Conservation (phyloP, 2,797 vertebrate species). For the Hirundo rustica region DNA sequence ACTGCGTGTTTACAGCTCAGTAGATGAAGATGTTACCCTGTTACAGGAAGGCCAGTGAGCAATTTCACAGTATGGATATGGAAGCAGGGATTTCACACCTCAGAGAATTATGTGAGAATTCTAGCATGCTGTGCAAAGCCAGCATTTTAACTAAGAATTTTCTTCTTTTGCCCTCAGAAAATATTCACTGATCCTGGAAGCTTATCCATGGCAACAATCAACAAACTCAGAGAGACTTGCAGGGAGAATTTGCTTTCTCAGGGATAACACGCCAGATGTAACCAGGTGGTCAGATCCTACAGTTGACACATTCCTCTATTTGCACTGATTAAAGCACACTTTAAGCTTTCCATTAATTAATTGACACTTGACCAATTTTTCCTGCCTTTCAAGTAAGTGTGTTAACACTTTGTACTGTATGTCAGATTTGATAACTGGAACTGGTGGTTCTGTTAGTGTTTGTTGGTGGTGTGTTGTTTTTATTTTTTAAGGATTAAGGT, state of each 20-base stretch:
- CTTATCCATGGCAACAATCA: slow-evolving; percentile 82
- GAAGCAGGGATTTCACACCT: background rate
- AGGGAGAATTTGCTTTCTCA: slow-evolving; percentile 77
- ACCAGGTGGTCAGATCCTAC: background rate
- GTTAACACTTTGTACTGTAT: slow-evolving; percentile 39
- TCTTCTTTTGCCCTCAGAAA: slow-evolving; percentile 71
- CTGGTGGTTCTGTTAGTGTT: background rate
- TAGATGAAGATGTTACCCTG: background rate
- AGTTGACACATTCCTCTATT: slow-evolving; percentile 71
- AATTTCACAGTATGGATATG: background rate
- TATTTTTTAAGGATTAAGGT: background rate
- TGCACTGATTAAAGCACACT: slow-evolving; percentile 61
- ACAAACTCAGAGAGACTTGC: slow-evolving; percentile 82
- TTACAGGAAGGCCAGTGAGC: background rate
- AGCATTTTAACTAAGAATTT: background rate
- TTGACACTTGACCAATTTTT: slow-evolving; percentile 56
- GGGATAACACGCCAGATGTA: slow-evolving; percentile 49
- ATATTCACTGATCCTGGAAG: slow-evolving; percentile 92
- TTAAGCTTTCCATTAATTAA: slow-evolving; percentile 53
- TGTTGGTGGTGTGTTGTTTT: background rate
- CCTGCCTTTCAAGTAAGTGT: slow-evolving; percentile 44
- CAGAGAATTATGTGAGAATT: background rate
- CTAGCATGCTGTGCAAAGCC: background rate
- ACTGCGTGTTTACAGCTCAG: background rate
- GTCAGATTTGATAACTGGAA: slow-evolving; percentile 11